Percentiles rank a stretch among this genome's conserved stretches.
Conservation (phyloP, 2,797 vertebrate species). For the Iguana delicatissima region DNA sequence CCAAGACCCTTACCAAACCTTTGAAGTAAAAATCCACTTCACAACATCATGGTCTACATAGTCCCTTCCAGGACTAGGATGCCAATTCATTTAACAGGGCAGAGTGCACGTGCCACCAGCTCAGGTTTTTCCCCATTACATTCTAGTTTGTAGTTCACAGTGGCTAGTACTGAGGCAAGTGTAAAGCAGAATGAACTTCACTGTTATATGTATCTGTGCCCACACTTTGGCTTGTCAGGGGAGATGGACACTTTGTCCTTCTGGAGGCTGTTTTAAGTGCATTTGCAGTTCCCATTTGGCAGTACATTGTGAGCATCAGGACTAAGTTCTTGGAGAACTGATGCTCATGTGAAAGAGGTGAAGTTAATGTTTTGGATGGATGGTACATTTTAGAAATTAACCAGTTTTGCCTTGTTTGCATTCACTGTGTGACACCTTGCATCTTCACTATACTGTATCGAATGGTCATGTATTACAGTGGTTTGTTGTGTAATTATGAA, state of each 20-base stretch:
- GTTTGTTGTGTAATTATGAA: background rate
- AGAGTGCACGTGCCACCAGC: background rate
- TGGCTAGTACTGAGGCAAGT: background rate
- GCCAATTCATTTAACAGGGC: background rate
- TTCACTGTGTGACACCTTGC: background rate
- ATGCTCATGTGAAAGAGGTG: background rate
- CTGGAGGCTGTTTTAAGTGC: background rate
- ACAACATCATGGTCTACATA: background rate
- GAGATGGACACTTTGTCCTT: background rate
- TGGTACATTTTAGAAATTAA: too few species aligned
- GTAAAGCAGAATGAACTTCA: background rate
- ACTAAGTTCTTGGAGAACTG: background rate
- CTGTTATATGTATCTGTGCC: background rate
- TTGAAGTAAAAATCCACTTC: background rate
- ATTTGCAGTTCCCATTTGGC: background rate
- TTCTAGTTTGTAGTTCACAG: conserved; percentile 9
- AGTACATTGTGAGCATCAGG: background rate
- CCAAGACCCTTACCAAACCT: background rate
- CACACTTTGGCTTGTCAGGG: background rate
- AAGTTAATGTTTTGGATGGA: background rate
- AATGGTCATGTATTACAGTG: too few species aligned
- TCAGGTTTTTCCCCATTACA: background rate
- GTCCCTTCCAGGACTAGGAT: background rate
- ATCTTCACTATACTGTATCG: background rate
- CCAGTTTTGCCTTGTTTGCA: too few species aligned